Percentiles rank a stretch among this genome's conserved stretches.
Conservation (phyloP, 2,113 vertebrate species). For the Etheostoma spectabile region DNA sequence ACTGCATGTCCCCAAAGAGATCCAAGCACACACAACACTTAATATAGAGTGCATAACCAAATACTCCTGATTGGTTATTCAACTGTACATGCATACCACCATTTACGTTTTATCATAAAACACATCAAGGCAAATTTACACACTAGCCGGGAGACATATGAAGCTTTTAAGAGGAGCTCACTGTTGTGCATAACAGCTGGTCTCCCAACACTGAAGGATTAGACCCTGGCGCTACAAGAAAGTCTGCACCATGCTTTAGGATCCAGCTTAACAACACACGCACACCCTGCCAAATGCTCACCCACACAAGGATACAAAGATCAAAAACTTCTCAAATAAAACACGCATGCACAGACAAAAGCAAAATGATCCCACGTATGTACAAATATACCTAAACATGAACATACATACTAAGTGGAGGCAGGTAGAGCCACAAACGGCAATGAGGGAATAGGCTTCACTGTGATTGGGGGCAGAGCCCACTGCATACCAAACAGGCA, state of each 20-base stretch:
- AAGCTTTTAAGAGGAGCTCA: slow-evolving; percentile 25
- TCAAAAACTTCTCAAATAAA: slow-evolving; percentile 3
- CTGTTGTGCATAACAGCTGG: slow-evolving; percentile 44
- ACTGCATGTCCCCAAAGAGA: slow-evolving; percentile 18
- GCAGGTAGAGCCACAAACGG: slow-evolving; percentile 43
- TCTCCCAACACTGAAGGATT: slow-evolving; percentile 43
- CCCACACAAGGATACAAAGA: background rate
- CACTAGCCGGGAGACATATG: slow-evolving; percentile 15
- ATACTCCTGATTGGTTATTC: slow-evolving; percentile 19
- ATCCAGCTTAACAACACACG: slow-evolving; percentile 19
- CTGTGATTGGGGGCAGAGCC: slow-evolving; percentile 50
- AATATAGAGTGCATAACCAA: slow-evolving; percentile 23
- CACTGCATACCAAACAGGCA: slow-evolving; percentile 74
- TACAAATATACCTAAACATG: slow-evolving; percentile 10
- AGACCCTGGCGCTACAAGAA: slow-evolving; percentile 39
- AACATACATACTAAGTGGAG: slow-evolving; percentile 23
- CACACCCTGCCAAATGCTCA: background rate
- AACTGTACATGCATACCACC: background rate
- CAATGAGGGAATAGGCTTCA: slow-evolving; percentile 37
- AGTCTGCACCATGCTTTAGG: slow-evolving; percentile 12
- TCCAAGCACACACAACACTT: background rate
- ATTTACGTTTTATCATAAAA: slow-evolving; percentile 25
- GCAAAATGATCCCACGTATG: slow-evolving; percentile 2
- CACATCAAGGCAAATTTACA: slow-evolving; percentile 33
- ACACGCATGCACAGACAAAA: slow-evolving; percentile 7